phyloP scores from a whole-genome alignment of 2,797 vertebrate species.

The Odontamblyopus rebecca region DNA sequence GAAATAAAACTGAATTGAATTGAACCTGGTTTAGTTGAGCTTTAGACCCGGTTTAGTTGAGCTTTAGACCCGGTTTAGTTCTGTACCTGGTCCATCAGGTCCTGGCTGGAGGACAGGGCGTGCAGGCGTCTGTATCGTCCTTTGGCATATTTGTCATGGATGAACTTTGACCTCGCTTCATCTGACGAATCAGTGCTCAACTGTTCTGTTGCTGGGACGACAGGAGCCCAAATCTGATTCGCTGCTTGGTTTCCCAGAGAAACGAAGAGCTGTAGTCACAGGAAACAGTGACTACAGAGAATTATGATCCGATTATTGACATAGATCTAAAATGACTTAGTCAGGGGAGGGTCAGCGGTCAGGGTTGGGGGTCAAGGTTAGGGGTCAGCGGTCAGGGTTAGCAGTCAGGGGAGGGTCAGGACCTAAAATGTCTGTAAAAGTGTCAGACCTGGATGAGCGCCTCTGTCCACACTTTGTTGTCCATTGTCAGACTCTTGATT shows the following conservation, averaged over 20 bases:
- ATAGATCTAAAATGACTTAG: not conserved
- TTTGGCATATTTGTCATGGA: conserved; percentile 71
- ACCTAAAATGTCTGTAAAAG: not conserved
- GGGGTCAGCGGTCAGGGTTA: not conserved
- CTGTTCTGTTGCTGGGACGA: conserved; percentile 64
- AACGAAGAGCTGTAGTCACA: conserved; percentile 70
- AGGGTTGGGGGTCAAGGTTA: no score
- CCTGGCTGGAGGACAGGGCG: conserved; percentile 56
- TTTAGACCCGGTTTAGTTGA: no score
- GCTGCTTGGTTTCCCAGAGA: conserved; percentile 71
- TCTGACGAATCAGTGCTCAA: conserved; percentile 56
- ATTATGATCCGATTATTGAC: not conserved
- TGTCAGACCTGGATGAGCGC: conserved; percentile 67
- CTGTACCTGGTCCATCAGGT: conserved; percentile 70
- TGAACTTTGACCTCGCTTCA: conserved; percentile 66
- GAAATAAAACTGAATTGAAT: no score
- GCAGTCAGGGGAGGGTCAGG: not conserved
- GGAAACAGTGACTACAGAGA: no score
- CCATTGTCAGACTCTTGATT: conserved; percentile 77
- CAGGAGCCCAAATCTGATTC: conserved; percentile 75
- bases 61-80: no score
- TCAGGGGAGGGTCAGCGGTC: not conserved
- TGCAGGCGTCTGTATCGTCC: conserved; percentile 74
- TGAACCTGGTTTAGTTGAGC: no score
- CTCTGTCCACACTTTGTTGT: conserved; percentile 79